Evolutionary conservation across 2,113 vertebrate genomes (phyloP).

Genomic region (Hemiprocne comata): DNA sequence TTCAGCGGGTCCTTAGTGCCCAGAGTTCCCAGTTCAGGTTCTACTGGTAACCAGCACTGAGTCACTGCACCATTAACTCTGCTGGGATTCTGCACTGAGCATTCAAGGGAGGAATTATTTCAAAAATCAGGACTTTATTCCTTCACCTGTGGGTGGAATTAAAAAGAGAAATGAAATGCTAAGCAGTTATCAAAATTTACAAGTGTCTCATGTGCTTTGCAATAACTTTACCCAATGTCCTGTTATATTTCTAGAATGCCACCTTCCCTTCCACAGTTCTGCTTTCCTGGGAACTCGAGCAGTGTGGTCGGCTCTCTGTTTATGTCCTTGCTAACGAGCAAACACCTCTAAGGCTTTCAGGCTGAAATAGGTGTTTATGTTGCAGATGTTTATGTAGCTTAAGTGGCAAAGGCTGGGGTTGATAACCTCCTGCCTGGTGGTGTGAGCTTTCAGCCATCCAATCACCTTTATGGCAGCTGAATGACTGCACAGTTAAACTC

Average conservation of each 20-base stretch:
- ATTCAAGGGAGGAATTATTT: not conserved
- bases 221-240: not conserved
- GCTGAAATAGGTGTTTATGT: not conserved
- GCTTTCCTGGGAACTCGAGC: not conserved
- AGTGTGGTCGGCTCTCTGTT: not conserved
- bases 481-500: not conserved
- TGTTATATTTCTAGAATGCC: not conserved
- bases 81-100: not conserved
- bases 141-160: constrained; percentile 6
- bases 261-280: not conserved
- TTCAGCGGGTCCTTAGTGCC: not conserved
- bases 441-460: not conserved
- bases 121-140: not conserved
- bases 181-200: not conserved
- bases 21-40: not conserved
- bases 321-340: not conserved
- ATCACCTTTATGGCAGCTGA: not conserved
- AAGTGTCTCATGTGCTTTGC: not conserved
- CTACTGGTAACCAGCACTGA: not conserved
- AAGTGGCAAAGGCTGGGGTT: not conserved
- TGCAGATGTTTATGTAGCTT: not conserved
- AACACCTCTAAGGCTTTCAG: not conserved
- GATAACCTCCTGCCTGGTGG: not conserved
- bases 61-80: not conserved
- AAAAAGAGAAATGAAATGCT: not conserved